Conservation (phyloP, 2,113 vertebrate species). For the Percopsis transmontana region DNA sequence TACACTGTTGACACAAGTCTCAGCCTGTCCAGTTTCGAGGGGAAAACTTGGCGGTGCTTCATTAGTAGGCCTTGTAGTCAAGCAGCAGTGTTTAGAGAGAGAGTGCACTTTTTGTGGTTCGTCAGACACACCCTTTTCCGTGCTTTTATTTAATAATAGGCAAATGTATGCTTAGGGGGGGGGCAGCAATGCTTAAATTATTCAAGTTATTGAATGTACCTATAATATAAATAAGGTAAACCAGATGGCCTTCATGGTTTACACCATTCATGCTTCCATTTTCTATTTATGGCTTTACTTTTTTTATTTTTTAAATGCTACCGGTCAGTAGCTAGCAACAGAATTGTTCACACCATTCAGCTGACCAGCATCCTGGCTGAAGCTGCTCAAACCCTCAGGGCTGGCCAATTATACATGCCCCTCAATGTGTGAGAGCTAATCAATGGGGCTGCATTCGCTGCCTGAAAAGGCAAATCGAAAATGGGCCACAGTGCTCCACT, state of each 20-base stretch:
- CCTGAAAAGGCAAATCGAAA: conserved; percentile 62
- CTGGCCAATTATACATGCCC: conserved; percentile 60
- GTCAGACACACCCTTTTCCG: background rate
- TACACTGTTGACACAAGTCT: background rate
- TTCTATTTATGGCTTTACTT: background rate
- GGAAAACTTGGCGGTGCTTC: conserved; percentile 3
- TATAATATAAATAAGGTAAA: background rate
- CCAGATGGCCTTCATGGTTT: background rate
- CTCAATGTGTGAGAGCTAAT: conserved; percentile 62
- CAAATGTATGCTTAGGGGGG: no score
- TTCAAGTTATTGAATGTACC: background rate
- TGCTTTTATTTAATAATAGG: no score
- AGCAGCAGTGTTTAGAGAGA: background rate
- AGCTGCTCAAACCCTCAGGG: conserved; percentile 41
- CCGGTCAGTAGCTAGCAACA: conserved; percentile 14
- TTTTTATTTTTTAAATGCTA: conserved; percentile 6
- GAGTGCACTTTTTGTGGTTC: background rate
- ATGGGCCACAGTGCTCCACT: conserved; percentile 44
- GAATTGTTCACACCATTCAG: conserved; percentile 40
- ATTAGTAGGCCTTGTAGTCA: conserved; percentile 9
- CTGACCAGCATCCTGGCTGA: conserved; percentile 52
- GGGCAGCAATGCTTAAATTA: no score
- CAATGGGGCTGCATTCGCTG: conserved; percentile 59
- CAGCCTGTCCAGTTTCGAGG: background rate
- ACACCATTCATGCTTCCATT: conserved; percentile 5